Base-by-base conservation (phyloP, 2,888 invertebrate genomes). In the Drosophila ochracea region DNA sequence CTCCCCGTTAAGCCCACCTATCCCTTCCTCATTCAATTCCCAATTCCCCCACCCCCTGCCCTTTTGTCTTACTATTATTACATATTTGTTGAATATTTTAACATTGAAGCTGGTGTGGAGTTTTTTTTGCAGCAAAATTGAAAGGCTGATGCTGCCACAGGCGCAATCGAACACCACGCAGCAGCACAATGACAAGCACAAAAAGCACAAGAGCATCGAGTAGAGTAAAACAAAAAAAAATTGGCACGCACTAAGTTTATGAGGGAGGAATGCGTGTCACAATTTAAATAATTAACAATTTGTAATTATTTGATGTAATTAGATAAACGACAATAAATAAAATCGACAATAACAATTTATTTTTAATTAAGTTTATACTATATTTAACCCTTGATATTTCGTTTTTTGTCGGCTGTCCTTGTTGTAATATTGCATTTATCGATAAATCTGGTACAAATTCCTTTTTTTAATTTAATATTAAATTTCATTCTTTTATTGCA, bases 71-170 rank as follows among this genome's bases (percentile, higher is more conserved):
- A 49, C 67, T 82, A 88, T 74, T 74, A 88, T 88, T 78, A 81
- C 82, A 79, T 79, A 80, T 82, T 89, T 84, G 73, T 73, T 77
- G 91, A 82, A 88, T 89, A 83, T 86, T 80, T 82, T 82, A 73
- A 62, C 73, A 73, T 72, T 74, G 77, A 77, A 52, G 61, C 67
- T 82, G 63, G 50, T 67, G 78, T 57, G 57, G 64, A 52, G 43
- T 67, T 63, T 68, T 68, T 54, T 60, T 64, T 61, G 62, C 60
- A 50, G 61, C 63, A 54, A 70, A 69, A 80, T 67, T 49, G 65
- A 71, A 80, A 76, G 65, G 77, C 57, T 37, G 65, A 52, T 53
- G 28, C 19, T n/a, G 65, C 63, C 41, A 68, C 52, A 58, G 58
- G 66, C 80, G 76, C 61, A 55, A 67, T 57, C 68, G 52, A 57